Conservation (phyloP, 2,888 invertebrate genomes). For the Podabrus alpinus region DNA sequence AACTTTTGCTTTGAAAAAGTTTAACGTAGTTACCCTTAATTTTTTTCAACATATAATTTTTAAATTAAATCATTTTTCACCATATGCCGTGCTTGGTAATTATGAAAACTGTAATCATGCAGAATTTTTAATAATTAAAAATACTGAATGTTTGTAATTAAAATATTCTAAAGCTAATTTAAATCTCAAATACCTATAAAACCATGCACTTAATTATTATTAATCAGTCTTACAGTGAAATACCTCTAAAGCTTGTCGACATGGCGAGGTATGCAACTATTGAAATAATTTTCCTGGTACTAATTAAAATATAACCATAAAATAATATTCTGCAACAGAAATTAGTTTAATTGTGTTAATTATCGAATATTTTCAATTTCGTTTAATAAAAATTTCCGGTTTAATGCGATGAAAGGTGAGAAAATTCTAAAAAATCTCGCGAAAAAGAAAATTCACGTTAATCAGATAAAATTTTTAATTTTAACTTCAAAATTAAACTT, state of each 20-base stretch:
- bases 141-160: not conserved
- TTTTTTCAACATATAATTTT: not conserved
- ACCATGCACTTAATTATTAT: not conserved
- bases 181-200: not conserved
- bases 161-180: not conserved
- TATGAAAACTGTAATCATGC: not conserved
- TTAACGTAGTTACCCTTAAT: not conserved
- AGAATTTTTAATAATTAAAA: not conserved
- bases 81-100: not conserved
- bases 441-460: not conserved
- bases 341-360: not conserved
- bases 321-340: no score
- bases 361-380: no score
- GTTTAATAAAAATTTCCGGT: not conserved
- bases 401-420: not conserved
- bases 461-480: not conserved
- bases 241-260: not conserved
- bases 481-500: not conserved
- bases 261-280: not conserved
- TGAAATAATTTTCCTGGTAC: not conserved
- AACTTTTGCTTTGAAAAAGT: not conserved
- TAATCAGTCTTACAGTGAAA: not conserved
- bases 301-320: no score
- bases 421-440: not conserved
- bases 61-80: not conserved